Conservation (phyloP, 2,797 vertebrate genomes). For the Telmatherina bonti region DNA sequence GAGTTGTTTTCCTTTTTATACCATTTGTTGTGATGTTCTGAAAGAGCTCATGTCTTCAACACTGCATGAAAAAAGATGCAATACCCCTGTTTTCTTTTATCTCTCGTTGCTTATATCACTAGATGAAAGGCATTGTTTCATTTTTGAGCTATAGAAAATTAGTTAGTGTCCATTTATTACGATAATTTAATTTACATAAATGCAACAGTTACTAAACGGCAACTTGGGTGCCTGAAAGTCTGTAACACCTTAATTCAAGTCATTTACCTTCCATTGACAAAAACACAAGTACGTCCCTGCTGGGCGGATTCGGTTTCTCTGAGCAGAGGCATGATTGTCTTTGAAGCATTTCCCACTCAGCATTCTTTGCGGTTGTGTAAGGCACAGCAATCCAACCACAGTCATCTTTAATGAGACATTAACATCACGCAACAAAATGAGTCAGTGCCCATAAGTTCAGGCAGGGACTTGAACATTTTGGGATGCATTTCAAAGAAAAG, state of each 20-base stretch:
- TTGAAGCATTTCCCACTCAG: constrained; percentile 78
- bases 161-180: not conserved
- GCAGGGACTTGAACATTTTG: constrained; percentile 37
- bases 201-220: not conserved
- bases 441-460: constrained; percentile 42
- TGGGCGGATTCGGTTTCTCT: constrained; percentile 65
- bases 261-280: constrained; percentile 56
- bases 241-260: constrained; percentile 45
- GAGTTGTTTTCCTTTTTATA: not conserved
- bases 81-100: not conserved
- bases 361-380: constrained; percentile 84
- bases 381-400: constrained; percentile 63
- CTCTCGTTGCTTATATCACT: not conserved
- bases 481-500: constrained; percentile 36
- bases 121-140: not conserved
- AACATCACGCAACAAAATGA: constrained; percentile 67
- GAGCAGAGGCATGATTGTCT: constrained; percentile 62
- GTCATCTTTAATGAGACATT: constrained; percentile 79
- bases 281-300: constrained; percentile 54
- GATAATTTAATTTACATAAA: not conserved
- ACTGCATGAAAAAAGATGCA: not conserved
- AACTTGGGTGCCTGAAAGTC: constrained; percentile 38
- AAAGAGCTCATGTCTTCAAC: not conserved
- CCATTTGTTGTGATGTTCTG: not conserved
- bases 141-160: not conserved